phyloP scores from a whole-genome alignment of 2,797 vertebrate species.

The Florisuga fusca region DNA sequence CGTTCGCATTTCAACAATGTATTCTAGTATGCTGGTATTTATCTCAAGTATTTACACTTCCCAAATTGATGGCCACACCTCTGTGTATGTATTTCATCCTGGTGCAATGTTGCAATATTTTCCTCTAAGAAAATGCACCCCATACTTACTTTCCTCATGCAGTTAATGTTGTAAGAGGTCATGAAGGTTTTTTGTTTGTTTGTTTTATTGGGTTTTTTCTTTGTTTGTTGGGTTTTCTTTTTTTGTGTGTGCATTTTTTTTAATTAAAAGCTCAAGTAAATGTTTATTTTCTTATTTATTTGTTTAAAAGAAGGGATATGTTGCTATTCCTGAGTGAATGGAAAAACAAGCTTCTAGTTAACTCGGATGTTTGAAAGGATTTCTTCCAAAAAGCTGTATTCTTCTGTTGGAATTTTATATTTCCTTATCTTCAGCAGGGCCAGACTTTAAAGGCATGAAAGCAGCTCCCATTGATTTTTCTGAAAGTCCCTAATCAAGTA shows the following conservation, averaged over 20 bases:
- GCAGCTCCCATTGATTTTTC: slow-evolving; percentile 11
- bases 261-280: neutral
- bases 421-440: neutral
- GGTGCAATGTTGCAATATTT: neutral
- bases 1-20: neutral
- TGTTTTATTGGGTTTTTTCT: too few species aligned
- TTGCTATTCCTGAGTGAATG: neutral
- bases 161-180: neutral
- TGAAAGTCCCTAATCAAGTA: slow-evolving; percentile 1
- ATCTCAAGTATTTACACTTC: neutral
- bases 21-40: neutral
- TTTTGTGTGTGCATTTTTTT: neutral
- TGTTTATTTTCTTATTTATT: neutral
- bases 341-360: neutral
- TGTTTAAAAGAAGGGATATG: neutral
- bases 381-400: neutral
- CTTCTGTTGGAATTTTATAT: slow-evolving; percentile 2
- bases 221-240: too few species aligned
- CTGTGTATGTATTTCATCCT: neutral
- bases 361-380: neutral
- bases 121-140: neutral
- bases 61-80: neutral
- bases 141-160: neutral
- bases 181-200: neutral
- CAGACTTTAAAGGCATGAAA: slow-evolving; percentile 10